Evolutionary conservation across 2,797 vertebrate species (phyloP).

Genomic region (Alauda arvensis): DNA sequence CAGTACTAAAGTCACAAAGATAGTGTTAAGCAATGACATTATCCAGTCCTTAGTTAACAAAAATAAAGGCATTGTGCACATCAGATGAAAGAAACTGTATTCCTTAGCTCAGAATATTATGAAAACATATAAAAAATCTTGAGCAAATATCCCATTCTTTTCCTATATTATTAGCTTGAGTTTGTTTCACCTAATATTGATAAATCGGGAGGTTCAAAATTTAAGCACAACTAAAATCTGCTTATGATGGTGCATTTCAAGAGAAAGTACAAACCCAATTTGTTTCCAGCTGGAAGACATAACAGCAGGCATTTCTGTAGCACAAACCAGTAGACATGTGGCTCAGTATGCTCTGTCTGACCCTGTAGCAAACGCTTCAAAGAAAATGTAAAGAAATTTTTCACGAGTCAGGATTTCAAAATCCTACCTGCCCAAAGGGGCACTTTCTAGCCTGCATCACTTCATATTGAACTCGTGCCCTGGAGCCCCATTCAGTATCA

Average conservation of each 20-base stretch:
- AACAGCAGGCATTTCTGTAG: background rate
- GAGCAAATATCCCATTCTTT: background rate
- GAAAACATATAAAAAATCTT: background rate
- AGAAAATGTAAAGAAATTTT: background rate
- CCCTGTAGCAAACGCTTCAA: background rate
- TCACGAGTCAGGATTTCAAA: background rate
- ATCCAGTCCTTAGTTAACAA: background rate
- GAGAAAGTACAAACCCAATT: background rate
- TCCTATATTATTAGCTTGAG: background rate
- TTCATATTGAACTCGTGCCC: background rate
- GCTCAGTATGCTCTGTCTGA: background rate
- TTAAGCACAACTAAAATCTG: background rate
- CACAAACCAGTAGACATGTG: background rate
- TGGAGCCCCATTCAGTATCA: background rate
- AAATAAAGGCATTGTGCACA: background rate
- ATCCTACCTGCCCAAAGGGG: background rate
- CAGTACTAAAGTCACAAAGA: background rate
- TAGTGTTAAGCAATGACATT: background rate
- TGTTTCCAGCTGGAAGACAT: background rate
- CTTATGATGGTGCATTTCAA: background rate
- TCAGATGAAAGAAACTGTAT: background rate
- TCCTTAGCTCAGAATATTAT: background rate
- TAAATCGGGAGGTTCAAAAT: background rate
- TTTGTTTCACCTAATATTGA: background rate
- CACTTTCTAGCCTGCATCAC: background rate